These are phyloP conservation scores for Himalopsyche kuldschensis DNA, from an alignment of 2,888 invertebrate genomes.

Conservation along the genomic window DNA sequence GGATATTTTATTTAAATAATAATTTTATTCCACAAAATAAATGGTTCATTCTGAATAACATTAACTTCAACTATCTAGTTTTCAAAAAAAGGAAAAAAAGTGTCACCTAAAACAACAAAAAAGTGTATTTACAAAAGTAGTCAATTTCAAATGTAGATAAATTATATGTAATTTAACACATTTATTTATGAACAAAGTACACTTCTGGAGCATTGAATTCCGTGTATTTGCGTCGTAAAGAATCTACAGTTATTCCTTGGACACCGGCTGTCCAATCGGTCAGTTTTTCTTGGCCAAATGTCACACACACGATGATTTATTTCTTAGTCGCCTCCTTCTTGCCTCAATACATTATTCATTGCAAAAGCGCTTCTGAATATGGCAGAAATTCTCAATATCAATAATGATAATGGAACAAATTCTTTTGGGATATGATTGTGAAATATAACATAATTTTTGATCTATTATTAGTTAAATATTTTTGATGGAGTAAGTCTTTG, in stretches of 20 bases:
- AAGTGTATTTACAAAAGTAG: too few species aligned
- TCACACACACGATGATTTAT: slow-evolving; percentile 23
- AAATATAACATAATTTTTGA: background rate
- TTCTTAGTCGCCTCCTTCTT: slow-evolving; percentile 22
- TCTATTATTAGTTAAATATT: background rate
- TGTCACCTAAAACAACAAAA: too few species aligned
- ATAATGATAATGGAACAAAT: too few species aligned
- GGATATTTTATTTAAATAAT: too few species aligned
- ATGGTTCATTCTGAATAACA: too few species aligned
- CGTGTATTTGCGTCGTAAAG: background rate
- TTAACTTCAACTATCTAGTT: too few species aligned
- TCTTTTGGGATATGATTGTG: background rate
- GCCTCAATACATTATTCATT: slow-evolving; percentile 34
- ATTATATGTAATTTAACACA: background rate
- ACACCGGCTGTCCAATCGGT: background rate
- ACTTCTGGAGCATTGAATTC: background rate
- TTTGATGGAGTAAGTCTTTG: background rate
- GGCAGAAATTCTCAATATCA: background rate
- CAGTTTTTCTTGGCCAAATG: background rate
- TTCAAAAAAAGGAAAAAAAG: too few species aligned
- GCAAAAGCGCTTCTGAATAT: slow-evolving; percentile 9
- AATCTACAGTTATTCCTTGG: background rate
- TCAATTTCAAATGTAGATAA: too few species aligned
- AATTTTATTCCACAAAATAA: too few species aligned
- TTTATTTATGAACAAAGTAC: background rate